A percentile compares a stretch with the other conserved stretches of the same genome.
These are phyloP conservation scores for Graptemys geographica DNA, from an alignment of 2,797 vertebrate genomes.

Conservation along the genomic window DNA sequence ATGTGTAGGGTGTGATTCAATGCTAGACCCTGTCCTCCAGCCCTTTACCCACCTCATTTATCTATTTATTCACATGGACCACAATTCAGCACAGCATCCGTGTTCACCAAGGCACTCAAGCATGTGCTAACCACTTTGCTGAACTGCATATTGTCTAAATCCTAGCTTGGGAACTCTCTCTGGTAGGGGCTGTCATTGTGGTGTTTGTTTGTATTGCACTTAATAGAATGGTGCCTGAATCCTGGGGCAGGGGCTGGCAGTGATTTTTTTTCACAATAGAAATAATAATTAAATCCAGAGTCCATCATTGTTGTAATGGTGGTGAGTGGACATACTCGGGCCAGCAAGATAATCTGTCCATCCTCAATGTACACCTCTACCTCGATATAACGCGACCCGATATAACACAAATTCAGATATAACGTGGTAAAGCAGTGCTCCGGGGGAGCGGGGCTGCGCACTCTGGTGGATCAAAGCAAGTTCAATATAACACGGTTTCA, in stretches of 20 bases:
- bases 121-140: not conserved
- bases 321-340: not conserved
- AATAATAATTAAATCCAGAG: not conserved
- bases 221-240: not conserved
- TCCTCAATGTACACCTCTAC: not conserved
- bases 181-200: not conserved
- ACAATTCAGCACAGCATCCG: not conserved
- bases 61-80: not conserved
- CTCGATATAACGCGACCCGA: too few relatives aligned
- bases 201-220: not conserved
- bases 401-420: too few relatives aligned
- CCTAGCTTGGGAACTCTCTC: not conserved
- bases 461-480: too few relatives aligned
- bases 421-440: too few relatives aligned
- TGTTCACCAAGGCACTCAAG: not conserved
- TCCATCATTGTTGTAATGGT: not conserved
- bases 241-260: not conserved
- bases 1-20: not conserved
- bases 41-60: not conserved
- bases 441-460: too few relatives aligned
- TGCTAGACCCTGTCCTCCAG: not conserved
- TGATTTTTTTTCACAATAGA: not conserved
- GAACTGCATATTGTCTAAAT: not conserved
- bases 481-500: too few relatives aligned
- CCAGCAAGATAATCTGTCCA: slow-evolving; percentile 6